Base-by-base conservation (phyloP, 2,113 vertebrate species). In the Pao palembangensis region DNA sequence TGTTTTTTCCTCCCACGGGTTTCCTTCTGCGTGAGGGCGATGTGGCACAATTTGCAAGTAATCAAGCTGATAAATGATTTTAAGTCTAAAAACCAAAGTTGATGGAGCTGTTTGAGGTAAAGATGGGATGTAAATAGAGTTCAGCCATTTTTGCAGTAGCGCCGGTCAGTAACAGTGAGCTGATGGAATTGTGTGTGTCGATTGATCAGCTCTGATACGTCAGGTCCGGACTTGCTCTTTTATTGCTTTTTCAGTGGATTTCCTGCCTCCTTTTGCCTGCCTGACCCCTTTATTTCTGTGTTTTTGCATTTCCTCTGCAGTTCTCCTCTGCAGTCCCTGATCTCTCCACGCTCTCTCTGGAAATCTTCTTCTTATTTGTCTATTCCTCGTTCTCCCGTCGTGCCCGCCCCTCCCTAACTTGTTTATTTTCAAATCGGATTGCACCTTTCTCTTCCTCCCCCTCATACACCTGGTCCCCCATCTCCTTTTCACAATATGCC, bases 371-470 rank as follows among this genome's bases (percentile, higher is more conserved):
- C 55, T 71, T 67, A 68, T 82, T 81, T 81, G 55, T 73, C 20
- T 3, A 20, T 61, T 67, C 60, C 42, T 51, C 16, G 11, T 57
- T 31, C 21, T 25, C 59, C 64, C 46, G 56, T 25, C 48, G 21
- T 21, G 7, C 68, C 41, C 2, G 3, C 54, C 61, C 53, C 54
- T 66, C 48, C 70, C 58, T 69, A 66, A 80, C 72, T 75, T 0
- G 34, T 70, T 81, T 78, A 80, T 76, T 70, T 83, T 67, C 55
- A 73, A 79, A 85, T 78, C 48, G 2, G 23, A 79, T 85, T 77
- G 58, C 50, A 63, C n/a, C 52, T 20, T 53, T 67, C 44, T 57
- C 58, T 61, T 19, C 65, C 34, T 67, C 57, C 31, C 34, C 16
- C 51, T 74, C 48, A 4, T 57, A 58, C 68, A 82, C 73, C 78